Conservation (phyloP, 1,140 invertebrate species). For the Drosophila baimaii region DNA sequence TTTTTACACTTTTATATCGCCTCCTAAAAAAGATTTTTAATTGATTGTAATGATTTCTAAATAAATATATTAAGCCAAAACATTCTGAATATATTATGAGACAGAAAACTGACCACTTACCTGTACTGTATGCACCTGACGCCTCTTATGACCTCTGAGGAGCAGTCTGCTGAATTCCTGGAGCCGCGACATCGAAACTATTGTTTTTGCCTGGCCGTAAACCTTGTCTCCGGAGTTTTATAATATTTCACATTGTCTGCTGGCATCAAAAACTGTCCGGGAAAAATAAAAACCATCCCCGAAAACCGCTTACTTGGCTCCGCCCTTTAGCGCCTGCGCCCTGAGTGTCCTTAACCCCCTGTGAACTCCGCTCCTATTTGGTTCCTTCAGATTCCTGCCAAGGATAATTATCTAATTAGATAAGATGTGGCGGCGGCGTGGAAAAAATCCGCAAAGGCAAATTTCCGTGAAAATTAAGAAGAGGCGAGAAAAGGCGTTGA, state of each 20-base stretch:
- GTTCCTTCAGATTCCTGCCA: background rate
- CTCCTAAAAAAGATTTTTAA: too few relatives aligned
- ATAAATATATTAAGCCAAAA: background rate
- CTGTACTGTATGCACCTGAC: background rate
- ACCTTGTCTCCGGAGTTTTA: too few relatives aligned
- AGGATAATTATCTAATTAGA: conserved; percentile 11
- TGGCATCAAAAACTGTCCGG: background rate
- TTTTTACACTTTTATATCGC: too few relatives aligned
- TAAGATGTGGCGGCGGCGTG: conserved; percentile 20
- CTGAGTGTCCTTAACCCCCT: background rate
- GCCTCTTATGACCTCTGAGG: too few relatives aligned
- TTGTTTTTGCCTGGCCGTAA: background rate
- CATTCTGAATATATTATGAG: background rate
- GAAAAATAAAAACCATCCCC: background rate
- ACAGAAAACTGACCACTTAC: background rate
- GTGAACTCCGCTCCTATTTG: background rate
- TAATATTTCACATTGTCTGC: background rate
- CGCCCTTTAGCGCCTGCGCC: conserved; percentile 20
- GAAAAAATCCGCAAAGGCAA: conserved; percentile 31
- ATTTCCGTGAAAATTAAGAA: conserved; percentile 22
- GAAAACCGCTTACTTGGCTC: background rate
- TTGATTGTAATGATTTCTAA: background rate
- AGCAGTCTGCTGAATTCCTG: background rate
- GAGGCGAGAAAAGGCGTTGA: conserved; percentile 46
- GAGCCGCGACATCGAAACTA: background rate